A percentile compares a stretch with the other conserved stretches of the same genome.
Evolutionary conservation across 2,113 vertebrate species (phyloP).

Genomic region (Mustelus asterias): DNA sequence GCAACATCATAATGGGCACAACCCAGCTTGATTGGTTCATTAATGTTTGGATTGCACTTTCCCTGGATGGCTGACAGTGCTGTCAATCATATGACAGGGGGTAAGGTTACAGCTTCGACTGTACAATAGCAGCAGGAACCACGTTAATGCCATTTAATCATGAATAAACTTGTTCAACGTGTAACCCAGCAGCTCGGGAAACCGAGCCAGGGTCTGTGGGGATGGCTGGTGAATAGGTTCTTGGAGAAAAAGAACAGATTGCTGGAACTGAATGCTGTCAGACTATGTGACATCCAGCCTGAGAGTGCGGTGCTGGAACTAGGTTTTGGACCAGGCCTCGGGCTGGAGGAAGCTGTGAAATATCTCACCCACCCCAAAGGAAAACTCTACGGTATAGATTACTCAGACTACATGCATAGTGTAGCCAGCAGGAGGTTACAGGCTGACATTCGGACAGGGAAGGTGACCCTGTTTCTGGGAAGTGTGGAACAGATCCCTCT

Average conservation of each 20-base stretch:
- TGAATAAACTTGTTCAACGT: conserved; percentile 44
- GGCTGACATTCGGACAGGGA: conserved; percentile 48
- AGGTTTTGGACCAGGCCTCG: conserved; percentile 56
- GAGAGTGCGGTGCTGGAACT: conserved; percentile 54
- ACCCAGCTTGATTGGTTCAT: too few relatives aligned
- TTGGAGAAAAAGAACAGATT: conserved; percentile 45
- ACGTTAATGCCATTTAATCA: not conserved
- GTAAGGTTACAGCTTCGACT: not conserved
- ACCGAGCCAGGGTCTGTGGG: conserved; percentile 49
- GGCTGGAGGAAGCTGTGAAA: conserved; percentile 48
- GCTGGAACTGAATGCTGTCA: conserved; percentile 54
- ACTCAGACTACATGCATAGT: conserved; percentile 56
- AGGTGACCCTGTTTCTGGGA: conserved; percentile 51
- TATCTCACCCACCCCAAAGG: conserved; percentile 49
- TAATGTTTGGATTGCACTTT: not conserved
- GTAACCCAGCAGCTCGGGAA: conserved; percentile 50
- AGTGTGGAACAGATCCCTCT: conserved; percentile 55
- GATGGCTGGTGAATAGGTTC: conserved; percentile 51
- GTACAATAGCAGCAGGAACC: not conserved
- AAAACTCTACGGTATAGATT: conserved; percentile 55
- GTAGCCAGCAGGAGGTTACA: conserved; percentile 48
- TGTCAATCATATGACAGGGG: not conserved
- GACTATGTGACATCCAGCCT: conserved; percentile 50
- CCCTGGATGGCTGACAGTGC: not conserved
- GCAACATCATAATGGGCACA: not conserved